Evolutionary conservation across 1,140 invertebrate species (phyloP).

Genomic region (Anagrus nilaparvatae): DNA sequence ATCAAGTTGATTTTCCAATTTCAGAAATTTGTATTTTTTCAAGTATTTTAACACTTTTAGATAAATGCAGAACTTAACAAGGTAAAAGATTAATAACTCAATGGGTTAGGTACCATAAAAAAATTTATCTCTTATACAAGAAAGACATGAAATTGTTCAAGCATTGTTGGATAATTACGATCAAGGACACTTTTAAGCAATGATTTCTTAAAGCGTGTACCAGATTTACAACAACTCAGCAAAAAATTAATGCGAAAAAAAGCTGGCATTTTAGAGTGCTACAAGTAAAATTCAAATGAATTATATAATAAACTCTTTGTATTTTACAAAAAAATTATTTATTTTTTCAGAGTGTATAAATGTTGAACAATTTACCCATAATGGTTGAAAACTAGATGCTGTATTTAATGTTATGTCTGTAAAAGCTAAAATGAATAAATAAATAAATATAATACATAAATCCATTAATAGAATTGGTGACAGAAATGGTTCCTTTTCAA

Average conservation of each 20-base stretch:
- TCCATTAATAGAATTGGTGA: slow-evolving; percentile 57
- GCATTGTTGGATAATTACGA: slow-evolving; percentile 58
- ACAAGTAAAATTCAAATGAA: slow-evolving; percentile 40
- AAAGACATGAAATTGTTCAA: slow-evolving; percentile 84
- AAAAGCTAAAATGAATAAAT: slow-evolving; percentile 52
- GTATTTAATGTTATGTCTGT: slow-evolving; percentile 47
- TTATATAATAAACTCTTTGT: slow-evolving; percentile 4
- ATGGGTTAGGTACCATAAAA: slow-evolving; percentile 89
- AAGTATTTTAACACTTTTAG: slow-evolving; percentile 68
- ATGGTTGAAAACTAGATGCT: slow-evolving; percentile 39
- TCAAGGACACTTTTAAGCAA: slow-evolving; percentile 60
- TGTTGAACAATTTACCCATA: slow-evolving; percentile 32
- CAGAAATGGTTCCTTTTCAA: slow-evolving; percentile 74
- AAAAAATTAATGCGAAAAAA: slow-evolving; percentile 74
- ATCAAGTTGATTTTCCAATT: slow-evolving; percentile 35
- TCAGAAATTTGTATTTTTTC: too few relatives aligned
- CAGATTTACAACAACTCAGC: slow-evolving; percentile 76
- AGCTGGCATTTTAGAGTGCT: slow-evolving; percentile 77
- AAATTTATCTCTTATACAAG: slow-evolving; percentile 68
- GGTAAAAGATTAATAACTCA: slow-evolving; percentile 71
- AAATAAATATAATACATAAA: too few relatives aligned
- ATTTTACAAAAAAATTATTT: slow-evolving; percentile 11
- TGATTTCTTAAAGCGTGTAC: slow-evolving; percentile 71
- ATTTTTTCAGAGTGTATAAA: slow-evolving; percentile 30
- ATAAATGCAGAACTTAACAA: slow-evolving; percentile 77